Percentiles rank a stretch among this genome's conserved stretches.
These are phyloP conservation scores for Heterohyrax brucei DNA, from an alignment of 2,797 vertebrate genomes.

Conservation along the genomic window DNA sequence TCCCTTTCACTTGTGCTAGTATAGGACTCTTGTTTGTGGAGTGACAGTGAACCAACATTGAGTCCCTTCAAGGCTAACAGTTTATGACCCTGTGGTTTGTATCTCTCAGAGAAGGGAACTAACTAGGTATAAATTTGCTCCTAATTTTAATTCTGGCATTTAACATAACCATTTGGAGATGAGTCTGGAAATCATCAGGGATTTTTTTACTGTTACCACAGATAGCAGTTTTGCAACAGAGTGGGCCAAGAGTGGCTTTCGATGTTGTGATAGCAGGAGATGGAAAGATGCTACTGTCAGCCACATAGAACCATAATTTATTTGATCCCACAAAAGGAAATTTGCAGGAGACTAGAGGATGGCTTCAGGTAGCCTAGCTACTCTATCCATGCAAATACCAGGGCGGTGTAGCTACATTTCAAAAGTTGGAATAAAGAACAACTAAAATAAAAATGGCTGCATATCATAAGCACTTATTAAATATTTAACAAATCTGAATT, in stretches of 20 bases:
- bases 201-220: conserved; percentile 55
- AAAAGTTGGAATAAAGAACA: conserved; percentile 49
- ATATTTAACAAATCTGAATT: background rate
- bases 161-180: conserved; percentile 66
- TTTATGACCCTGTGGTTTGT: conserved; percentile 52
- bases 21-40: conserved; percentile 2
- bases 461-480: background rate
- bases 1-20: background rate
- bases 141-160: conserved; percentile 60
- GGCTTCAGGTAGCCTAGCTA: background rate
- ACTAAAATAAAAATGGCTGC: conserved; percentile 29
- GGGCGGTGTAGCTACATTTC: background rate
- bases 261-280: conserved; percentile 72
- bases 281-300: conserved; percentile 77
- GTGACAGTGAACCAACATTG: background rate
- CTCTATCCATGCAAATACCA: background rate
- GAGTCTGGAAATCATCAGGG: conserved; percentile 83
- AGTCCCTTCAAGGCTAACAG: conserved; percentile 21
- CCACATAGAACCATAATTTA: conserved; percentile 76
- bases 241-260: conserved; percentile 58
- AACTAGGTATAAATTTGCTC: conserved; percentile 9
- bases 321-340: conserved; percentile 76
- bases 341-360: conserved; percentile 34
- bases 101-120: conserved; percentile 22
- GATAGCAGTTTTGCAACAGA: conserved; percentile 68